A percentile compares a stretch with the other conserved stretches of the same genome.
These are phyloP conservation scores for Cephus pygmeus DNA, from an alignment of 2,888 invertebrate species.

Conservation along the genomic window DNA sequence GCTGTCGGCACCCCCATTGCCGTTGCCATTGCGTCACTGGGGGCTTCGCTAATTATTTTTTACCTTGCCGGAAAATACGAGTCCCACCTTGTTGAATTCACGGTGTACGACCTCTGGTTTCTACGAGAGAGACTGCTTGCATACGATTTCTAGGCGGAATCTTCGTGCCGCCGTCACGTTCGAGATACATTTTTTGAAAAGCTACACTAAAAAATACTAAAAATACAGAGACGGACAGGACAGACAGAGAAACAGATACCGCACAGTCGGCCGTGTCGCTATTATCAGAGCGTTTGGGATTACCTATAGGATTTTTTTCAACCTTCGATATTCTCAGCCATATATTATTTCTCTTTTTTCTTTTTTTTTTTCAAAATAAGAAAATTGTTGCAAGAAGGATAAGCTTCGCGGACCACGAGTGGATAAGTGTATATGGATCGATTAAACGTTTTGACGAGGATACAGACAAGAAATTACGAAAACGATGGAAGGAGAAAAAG, in stretches of 20 bases:
- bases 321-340: background rate
- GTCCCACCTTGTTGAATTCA: background rate
- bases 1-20: conserved; percentile 61
- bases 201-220: background rate
- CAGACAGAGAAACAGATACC: background rate
- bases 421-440: background rate
- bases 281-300: background rate
- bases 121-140: background rate
- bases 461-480: background rate
- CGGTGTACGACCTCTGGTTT: background rate
- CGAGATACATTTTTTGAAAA: background rate
- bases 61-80: conserved; percentile 45
- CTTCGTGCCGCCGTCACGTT: background rate
- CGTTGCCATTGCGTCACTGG: conserved; percentile 58
- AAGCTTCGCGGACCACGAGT: background rate
- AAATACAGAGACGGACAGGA: background rate
- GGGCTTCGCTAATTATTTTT: conserved; percentile 57
- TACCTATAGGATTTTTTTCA: background rate
- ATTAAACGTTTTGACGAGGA: background rate
- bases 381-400: background rate
- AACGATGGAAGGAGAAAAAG: background rate
- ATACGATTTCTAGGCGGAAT: background rate
- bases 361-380: background rate
- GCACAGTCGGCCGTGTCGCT: background rate
- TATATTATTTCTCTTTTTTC: background rate